Evolutionary conservation across 2,888 invertebrate genomes (phyloP).

Genomic region (Carterocephalus palaemon): DNA sequence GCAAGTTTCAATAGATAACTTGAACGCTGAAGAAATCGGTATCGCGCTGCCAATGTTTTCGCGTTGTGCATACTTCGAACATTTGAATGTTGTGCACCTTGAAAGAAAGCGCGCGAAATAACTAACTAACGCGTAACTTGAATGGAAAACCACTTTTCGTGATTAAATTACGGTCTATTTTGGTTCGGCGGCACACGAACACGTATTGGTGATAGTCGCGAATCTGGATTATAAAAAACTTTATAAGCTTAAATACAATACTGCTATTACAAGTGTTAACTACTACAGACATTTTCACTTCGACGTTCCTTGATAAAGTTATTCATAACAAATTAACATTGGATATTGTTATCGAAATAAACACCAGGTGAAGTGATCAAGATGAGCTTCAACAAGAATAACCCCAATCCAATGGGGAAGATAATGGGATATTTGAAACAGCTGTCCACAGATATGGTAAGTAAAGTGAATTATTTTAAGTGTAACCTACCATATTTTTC

Average conservation of each 20-base stretch:
- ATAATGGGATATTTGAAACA: conserved; percentile 74
- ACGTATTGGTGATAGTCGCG: conserved; percentile 50
- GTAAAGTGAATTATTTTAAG: conserved; percentile 30
- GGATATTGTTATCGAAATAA: background rate
- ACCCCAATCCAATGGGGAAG: conserved; percentile 74
- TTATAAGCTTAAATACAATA: conserved; percentile 45
- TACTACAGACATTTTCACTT: conserved; percentile 65
- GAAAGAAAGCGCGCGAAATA: conserved; percentile 55
- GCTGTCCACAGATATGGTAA: conserved; percentile 75
- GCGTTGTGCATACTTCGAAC: conserved; percentile 46
- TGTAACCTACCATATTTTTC: no score
- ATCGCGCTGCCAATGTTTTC: conserved; percentile 67
- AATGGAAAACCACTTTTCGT: conserved; percentile 42
- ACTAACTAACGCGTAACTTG: conserved; percentile 44
- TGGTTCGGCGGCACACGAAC: conserved; percentile 35
- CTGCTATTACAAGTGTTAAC: conserved; percentile 52
- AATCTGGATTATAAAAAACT: conserved; percentile 64
- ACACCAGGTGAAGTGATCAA: conserved; percentile 47
- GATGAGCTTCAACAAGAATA: conserved; percentile 77
- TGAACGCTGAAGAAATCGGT: conserved; percentile 66
- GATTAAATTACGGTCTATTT: conserved; percentile 35
- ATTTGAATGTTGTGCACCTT: conserved; percentile 63
- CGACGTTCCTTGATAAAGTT: conserved; percentile 61
- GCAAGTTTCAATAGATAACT: conserved; percentile 78
- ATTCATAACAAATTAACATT: conserved; percentile 2